Conservation (phyloP, 1,140 invertebrate species). For the Solenopsis invicta region DNA sequence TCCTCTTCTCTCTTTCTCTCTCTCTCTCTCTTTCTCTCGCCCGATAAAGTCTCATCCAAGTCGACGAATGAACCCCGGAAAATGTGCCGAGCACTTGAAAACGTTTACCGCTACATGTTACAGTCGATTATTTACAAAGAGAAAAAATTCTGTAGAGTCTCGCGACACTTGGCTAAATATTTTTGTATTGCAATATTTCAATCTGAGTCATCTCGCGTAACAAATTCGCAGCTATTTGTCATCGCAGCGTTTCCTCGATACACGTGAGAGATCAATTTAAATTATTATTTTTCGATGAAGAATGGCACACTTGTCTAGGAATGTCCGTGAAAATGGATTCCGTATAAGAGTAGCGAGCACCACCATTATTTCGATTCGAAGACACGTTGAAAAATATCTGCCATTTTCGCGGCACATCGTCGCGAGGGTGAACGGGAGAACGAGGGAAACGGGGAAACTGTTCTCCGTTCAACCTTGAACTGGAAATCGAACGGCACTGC, state of each 20-base stretch:
- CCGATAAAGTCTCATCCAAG: slow-evolving; percentile 38
- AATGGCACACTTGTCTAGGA: neutral
- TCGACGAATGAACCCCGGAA: slow-evolving; percentile 15
- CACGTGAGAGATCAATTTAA: slow-evolving; percentile 7
- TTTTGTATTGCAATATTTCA: neutral
- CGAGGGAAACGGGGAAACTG: neutral
- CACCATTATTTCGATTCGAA: neutral
- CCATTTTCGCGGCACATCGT: slow-evolving; percentile 1
- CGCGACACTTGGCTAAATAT: neutral
- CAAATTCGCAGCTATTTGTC: slow-evolving; percentile 8
- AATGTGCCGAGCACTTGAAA: slow-evolving; percentile 26
- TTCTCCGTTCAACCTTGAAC: slow-evolving; percentile 54
- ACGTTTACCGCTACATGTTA: neutral
- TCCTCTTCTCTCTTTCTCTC: slow-evolving; percentile 8
- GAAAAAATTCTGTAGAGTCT: neutral
- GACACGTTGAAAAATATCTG: slow-evolving; percentile 24
- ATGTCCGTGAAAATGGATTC: neutral
- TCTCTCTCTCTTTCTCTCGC: too few species aligned
- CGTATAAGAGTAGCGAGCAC: neutral
- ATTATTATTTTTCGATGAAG: slow-evolving; percentile 11
- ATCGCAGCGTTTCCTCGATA: neutral
- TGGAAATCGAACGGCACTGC: neutral
- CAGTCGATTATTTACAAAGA: slow-evolving; percentile 25
- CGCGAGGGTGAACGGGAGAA: neutral
- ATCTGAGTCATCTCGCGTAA: neutral